Conservation (phyloP, 2,888 invertebrate species). For the Thereva nobilitata region DNA sequence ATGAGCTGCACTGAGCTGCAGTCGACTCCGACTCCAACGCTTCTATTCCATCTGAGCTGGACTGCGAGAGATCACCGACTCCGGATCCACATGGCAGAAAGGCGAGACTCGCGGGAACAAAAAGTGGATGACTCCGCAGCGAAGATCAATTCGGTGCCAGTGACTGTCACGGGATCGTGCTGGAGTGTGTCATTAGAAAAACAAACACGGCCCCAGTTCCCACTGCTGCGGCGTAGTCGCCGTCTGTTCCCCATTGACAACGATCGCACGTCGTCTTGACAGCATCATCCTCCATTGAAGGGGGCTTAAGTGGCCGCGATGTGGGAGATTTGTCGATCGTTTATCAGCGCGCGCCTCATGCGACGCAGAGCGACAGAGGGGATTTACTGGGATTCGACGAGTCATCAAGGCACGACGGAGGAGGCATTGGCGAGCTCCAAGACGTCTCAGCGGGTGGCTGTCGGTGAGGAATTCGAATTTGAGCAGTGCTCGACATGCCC, state of each 20-base stretch:
- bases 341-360: constrained; percentile 28
- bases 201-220: constrained; percentile 20
- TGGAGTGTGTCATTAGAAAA: constrained; percentile 32
- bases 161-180: constrained; percentile 22
- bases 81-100: constrained; percentile 13
- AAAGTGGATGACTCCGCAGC: constrained; percentile 18
- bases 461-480: constrained; percentile 15
- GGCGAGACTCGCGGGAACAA: constrained; percentile 32
- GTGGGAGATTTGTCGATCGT: constrained; percentile 35
- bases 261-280: constrained; percentile 33
- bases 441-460: constrained; percentile 31
- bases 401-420: constrained; percentile 24
- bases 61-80: constrained; percentile 14
- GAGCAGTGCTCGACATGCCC: neutral
- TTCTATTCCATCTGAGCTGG: constrained; percentile 2
- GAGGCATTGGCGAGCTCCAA: constrained; percentile 8
- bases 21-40: neutral
- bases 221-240: neutral
- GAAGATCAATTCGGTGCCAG: constrained; percentile 23
- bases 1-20: neutral
- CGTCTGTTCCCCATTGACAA: constrained; percentile 29
- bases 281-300: constrained; percentile 30
- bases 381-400: constrained; percentile 33
- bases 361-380: constrained; percentile 4
- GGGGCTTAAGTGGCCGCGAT: constrained; percentile 29